A percentile compares a stretch with the other conserved stretches of the same genome.
Evolutionary conservation across 2,888 invertebrate species (phyloP).

Genomic region (Andrena trimmerana): DNA sequence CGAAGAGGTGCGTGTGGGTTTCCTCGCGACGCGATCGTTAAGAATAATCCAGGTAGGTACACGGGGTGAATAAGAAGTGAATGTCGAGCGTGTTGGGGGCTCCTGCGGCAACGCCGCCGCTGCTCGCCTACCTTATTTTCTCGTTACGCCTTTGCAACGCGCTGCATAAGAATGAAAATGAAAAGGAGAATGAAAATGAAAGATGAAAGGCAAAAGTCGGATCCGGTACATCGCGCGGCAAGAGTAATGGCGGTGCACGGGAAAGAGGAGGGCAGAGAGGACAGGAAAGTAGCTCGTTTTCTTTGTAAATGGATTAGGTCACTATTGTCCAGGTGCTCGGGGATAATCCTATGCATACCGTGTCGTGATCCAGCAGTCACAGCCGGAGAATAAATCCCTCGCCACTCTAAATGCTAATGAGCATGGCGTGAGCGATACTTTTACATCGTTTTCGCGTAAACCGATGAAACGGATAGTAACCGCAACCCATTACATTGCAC

Average conservation of each 20-base stretch:
- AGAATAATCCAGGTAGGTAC: not conserved
- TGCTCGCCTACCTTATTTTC: slow-evolving; percentile 21
- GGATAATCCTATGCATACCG: slow-evolving; percentile 78
- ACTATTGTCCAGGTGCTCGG: slow-evolving; percentile 72
- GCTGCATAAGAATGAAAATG: slow-evolving; percentile 47
- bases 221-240: not conserved
- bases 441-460: slow-evolving; percentile 69
- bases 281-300: slow-evolving; percentile 66
- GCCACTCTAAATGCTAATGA: slow-evolving; percentile 81
- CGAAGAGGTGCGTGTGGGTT: not conserved
- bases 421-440: slow-evolving; percentile 71
- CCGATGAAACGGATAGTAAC: slow-evolving; percentile 65
- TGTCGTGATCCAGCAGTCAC: slow-evolving; percentile 75
- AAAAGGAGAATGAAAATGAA: slow-evolving; percentile 45
- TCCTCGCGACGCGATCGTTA: not conserved
- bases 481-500: slow-evolving; percentile 34
- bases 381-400: slow-evolving; percentile 77
- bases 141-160: slow-evolving; percentile 50
- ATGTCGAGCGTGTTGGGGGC: slow-evolving; percentile 10
- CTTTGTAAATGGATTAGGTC: slow-evolving; percentile 72
- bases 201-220: slow-evolving; percentile 47
- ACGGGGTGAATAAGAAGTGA: not conserved
- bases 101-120: not conserved
- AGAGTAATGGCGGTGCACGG: slow-evolving; percentile 3
- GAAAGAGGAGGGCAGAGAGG: not conserved